Conservation (phyloP, 2,113 vertebrate species). For the Hystrix cristata region DNA sequence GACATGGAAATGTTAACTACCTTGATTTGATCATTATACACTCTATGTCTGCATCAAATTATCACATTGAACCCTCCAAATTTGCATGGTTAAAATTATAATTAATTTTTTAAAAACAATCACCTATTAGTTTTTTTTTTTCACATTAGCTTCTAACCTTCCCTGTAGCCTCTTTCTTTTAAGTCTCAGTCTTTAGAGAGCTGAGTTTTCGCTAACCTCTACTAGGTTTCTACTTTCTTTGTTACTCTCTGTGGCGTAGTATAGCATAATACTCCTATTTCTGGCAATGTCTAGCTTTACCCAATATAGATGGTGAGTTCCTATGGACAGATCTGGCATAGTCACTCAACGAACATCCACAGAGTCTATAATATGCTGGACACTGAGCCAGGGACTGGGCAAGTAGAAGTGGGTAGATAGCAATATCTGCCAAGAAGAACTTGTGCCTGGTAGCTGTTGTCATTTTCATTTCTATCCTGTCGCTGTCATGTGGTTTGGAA, state of each 20-base stretch:
- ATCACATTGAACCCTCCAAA: neutral
- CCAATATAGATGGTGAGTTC: neutral
- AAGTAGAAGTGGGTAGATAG: neutral
- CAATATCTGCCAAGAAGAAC: neutral
- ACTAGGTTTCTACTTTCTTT: neutral
- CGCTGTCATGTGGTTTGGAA: neutral
- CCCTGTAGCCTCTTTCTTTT: neutral
- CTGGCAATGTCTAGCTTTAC: neutral
- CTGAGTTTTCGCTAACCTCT: neutral
- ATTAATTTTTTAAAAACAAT: neutral
- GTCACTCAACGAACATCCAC: neutral
- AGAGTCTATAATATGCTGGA: neutral
- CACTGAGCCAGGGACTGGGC: neutral
- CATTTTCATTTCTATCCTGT: neutral
- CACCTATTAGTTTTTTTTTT: neutral
- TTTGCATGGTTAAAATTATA: neutral
- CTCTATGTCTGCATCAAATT: neutral
- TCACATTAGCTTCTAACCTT: neutral
- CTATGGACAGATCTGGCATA: neutral
- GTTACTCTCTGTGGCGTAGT: neutral
- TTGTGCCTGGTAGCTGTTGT: neutral
- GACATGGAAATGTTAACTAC: neutral
- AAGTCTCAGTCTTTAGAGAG: neutral
- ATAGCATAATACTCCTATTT: neutral
- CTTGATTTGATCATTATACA: neutral